Conservation (phyloP, 1,140 invertebrate genomes). For the Lepidostoma basale region DNA sequence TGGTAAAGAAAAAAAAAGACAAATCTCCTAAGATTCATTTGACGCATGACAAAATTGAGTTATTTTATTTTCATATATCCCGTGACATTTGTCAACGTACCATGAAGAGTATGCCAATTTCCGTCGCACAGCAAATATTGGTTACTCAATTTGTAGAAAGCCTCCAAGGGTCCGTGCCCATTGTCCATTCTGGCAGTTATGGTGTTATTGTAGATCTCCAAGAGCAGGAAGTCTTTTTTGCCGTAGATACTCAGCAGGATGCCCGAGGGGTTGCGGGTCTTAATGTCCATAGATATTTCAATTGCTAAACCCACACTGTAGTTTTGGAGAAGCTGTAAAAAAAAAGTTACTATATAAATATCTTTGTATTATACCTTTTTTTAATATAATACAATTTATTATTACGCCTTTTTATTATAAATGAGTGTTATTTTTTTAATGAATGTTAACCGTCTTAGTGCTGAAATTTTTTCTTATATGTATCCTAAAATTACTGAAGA, state of each 20-base stretch:
- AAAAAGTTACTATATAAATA: too few species aligned
- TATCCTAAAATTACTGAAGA: too few species aligned
- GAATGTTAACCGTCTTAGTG: too few species aligned
- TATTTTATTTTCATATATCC: background rate
- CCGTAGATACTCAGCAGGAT: constrained; percentile 83
- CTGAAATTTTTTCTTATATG: too few species aligned
- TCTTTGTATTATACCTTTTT: too few species aligned
- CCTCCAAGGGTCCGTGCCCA: constrained; percentile 77
- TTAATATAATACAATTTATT: too few species aligned
- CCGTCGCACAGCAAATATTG: constrained; percentile 88
- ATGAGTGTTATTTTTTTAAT: too few species aligned
- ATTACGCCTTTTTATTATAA: too few species aligned
- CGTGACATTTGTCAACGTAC: constrained; percentile 61
- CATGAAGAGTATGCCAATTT: constrained; percentile 88
- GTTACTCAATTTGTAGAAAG: constrained; percentile 73
- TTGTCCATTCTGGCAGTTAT: constrained; percentile 85
- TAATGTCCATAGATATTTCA: constrained; percentile 85
- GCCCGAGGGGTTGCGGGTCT: constrained; percentile 82
- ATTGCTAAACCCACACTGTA: constrained; percentile 75
- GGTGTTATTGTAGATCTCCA: constrained; percentile 87
- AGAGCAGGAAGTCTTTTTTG: constrained; percentile 78
- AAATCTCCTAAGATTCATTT: background rate
- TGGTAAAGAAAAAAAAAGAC: constrained; percentile 19
- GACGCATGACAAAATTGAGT: background rate
- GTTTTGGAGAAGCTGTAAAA: constrained; percentile 65